Conservation (phyloP, 1,140 invertebrate genomes). For the Lordiphosa mommai region DNA sequence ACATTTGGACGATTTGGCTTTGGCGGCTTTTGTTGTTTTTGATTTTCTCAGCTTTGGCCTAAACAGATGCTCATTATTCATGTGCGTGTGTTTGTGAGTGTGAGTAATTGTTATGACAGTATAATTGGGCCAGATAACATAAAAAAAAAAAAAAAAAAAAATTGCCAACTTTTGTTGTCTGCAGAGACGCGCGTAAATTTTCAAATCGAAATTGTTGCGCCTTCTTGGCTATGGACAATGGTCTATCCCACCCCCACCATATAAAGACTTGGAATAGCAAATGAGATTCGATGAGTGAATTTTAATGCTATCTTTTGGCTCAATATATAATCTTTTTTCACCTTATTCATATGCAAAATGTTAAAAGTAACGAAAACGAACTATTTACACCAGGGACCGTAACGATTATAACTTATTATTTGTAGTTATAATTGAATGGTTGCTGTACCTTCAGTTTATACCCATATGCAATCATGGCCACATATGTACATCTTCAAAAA, state of each 20-base stretch:
- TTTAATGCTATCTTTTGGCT: no score
- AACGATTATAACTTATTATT: no score
- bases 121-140: conserved; percentile 54
- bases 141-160: conserved; percentile 24
- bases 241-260: background rate
- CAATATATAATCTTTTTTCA: no score
- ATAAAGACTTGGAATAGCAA: no score
- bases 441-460: no score
- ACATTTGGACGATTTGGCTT: conserved; percentile 47
- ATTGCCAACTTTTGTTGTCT: conserved; percentile 27
- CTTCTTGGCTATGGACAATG: conserved; percentile 38
- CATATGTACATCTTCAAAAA: no score
- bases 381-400: no score
- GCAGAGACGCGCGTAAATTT: conserved; percentile 51
- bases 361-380: no score
- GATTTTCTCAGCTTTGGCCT: conserved; percentile 39
- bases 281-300: no score
- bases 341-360: no score
- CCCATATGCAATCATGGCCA: no score
- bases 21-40: conserved; percentile 20
- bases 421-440: no score
- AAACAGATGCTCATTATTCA: conserved; percentile 47
- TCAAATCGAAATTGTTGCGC: conserved; percentile 42
- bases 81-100: conserved; percentile 12
- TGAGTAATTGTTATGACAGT: conserved; percentile 67